Conservation (phyloP, 2,113 vertebrate species). For the Cephalopholis sonnerati region DNA sequence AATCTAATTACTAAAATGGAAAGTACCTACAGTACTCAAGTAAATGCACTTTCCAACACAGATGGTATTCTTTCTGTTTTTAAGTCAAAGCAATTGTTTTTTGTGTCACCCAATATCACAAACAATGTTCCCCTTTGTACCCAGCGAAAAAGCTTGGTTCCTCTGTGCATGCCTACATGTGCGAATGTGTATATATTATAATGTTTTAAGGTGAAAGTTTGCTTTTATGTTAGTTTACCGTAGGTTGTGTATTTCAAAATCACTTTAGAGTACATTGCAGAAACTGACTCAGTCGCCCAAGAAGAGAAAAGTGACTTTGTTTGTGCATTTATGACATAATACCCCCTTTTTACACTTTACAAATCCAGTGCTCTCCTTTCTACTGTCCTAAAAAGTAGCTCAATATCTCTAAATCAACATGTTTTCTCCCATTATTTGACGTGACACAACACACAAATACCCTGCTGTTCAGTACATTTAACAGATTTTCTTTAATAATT, state of each 20-base stretch:
- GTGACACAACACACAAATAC: background rate
- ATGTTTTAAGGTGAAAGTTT: background rate
- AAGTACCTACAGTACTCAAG: no score
- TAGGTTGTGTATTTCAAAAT: background rate
- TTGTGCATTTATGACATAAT: background rate
- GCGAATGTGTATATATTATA: no score
- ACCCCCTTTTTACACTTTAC: background rate
- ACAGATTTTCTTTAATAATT: conserved; percentile 62
- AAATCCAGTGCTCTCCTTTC: no score
- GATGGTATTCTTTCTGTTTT: no score
- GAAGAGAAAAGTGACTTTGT: background rate
- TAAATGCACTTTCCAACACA: no score
- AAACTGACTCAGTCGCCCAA: background rate
- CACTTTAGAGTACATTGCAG: background rate
- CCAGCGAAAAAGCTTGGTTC: background rate
- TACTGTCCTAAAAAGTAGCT: background rate
- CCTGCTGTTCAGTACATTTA: conserved; percentile 4
- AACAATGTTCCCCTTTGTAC: background rate
- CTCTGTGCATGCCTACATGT: background rate
- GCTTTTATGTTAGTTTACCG: background rate
- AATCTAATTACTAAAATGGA: no score
- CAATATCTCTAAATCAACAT: background rate
- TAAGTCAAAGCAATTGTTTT: no score
- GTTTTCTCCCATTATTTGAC: background rate
- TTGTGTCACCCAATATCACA: background rate